Evolutionary conservation across 2,888 invertebrate species (phyloP), one percentile per base, ranked within the genome.

Genomic region (Sarcophaga carnaria): DNA sequence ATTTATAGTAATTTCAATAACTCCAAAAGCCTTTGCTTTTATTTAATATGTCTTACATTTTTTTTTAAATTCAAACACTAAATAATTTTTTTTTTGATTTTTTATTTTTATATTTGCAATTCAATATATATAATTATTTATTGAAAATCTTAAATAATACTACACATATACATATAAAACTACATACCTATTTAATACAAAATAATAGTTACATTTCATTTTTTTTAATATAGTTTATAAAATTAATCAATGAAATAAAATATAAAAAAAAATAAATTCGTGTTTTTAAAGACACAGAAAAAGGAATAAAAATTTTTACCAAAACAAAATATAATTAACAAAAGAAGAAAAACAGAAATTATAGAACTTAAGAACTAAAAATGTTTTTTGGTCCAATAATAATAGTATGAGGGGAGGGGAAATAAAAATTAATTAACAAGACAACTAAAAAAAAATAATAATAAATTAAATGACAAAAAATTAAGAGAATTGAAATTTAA

Each of bases 321-420:
- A 83, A 85, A 85, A 85, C 67, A 70, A 47, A 70, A 64, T 12
- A 60, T 22, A 81, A 84, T 88, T 88, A 77, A 74, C 74, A 88
- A 91, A 89, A 89, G 22, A 22, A 60, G 64, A 22, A 25, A 63
- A 71, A 63, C 47, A 69, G 22, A 78, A 79, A 62, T 37, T 54
- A 59, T n/a, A 27, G 45, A 76, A 89, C 94, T 94, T 92, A 90
- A 90, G 92, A 90, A 94, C 94, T 94, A 92, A 94, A 93, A 93
- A 94, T 93, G 17, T 3, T 12, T 94, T 94, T 94, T 94, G 94
- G 93, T 93, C 93, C 93, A 94, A 94, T 93, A 92, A 90, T 90
- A 92, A 90, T 90, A 88, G 37, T 37, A 37, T 37, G 37, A 1
- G 37, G 37, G 37, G 37, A 10, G 78, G 88, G 87, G 87, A 89